phyloP scores from a whole-genome alignment of 2,888 invertebrate genomes.

The Carcina quercana region DNA sequence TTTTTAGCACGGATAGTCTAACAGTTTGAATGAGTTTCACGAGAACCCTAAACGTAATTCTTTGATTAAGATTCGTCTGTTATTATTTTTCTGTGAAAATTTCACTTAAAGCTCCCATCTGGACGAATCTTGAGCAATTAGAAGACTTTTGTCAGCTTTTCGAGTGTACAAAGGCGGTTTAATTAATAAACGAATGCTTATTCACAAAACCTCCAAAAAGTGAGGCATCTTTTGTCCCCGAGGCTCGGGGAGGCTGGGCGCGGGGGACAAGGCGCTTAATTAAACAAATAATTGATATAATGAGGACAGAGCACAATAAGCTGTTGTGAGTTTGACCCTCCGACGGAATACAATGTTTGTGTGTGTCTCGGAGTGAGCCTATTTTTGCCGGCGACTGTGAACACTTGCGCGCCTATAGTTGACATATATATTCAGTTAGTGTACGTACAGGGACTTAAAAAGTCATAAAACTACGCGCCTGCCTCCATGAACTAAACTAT shows the following conservation, averaged over 20 bases:
- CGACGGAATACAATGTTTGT: constrained; percentile 11
- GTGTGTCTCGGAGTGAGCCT: constrained; percentile 2
- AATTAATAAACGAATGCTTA: neutral
- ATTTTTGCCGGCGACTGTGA: neutral
- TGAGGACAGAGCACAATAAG: constrained; percentile 33
- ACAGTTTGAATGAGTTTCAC: constrained; percentile 14
- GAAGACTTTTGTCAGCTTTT: no score
- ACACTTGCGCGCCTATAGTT: no score
- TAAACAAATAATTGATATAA: constrained; percentile 48
- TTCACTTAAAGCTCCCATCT: no score
- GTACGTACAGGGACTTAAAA: no score
- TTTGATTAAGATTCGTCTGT: no score
- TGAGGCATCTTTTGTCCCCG: constrained; percentile 28
- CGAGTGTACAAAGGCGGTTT: no score
- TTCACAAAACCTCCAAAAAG: neutral
- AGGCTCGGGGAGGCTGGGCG: no score
- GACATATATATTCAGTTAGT: no score
- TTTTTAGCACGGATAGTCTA: constrained; percentile 10
- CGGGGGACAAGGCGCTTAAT: constrained; percentile 36
- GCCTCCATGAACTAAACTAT: no score
- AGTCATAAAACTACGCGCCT: no score
- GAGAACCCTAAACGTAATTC: constrained; percentile 1
- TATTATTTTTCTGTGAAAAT: no score
- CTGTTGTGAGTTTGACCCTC: constrained; percentile 13
- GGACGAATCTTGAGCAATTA: no score